phyloP scores from a whole-genome alignment of 2,113 vertebrate species.

The Colaptes auratus region DNA sequence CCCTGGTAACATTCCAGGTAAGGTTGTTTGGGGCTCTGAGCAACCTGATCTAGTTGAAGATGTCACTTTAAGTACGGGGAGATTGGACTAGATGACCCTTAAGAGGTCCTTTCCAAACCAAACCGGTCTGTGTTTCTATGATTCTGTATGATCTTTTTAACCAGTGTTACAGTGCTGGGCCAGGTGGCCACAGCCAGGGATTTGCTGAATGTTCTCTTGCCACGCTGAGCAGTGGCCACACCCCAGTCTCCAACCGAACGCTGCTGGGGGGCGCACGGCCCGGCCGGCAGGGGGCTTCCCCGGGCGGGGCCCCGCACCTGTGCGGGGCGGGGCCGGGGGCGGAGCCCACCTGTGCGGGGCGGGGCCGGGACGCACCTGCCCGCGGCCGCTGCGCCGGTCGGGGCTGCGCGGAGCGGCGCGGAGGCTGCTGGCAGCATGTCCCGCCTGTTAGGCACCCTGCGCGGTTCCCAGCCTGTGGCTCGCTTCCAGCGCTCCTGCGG shows the following conservation, averaged over 20 bases:
- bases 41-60: background rate
- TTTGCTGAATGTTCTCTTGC: background rate
- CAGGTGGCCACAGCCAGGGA: no score
- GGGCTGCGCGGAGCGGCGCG: background rate
- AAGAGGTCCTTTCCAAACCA: background rate
- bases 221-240: background rate
- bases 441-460: constrained; percentile 71
- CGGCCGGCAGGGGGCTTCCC: background rate
- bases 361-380: background rate
- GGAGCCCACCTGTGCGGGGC: background rate
- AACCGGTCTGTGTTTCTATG: background rate
- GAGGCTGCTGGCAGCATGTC: constrained; percentile 50
- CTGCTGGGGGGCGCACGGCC: no score
- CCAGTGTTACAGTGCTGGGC: no score
- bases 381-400: background rate
- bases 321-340: background rate
- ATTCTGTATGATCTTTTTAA: no score
- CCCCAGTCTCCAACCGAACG: background rate
- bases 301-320: background rate
- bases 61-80: background rate
- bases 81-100: background rate
- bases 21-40: background rate
- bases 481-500: constrained; percentile 90
- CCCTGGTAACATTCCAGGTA: background rate
- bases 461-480: constrained; percentile 85